Conservation (phyloP, 2,888 invertebrate species). For the Marronus borbonicus region DNA sequence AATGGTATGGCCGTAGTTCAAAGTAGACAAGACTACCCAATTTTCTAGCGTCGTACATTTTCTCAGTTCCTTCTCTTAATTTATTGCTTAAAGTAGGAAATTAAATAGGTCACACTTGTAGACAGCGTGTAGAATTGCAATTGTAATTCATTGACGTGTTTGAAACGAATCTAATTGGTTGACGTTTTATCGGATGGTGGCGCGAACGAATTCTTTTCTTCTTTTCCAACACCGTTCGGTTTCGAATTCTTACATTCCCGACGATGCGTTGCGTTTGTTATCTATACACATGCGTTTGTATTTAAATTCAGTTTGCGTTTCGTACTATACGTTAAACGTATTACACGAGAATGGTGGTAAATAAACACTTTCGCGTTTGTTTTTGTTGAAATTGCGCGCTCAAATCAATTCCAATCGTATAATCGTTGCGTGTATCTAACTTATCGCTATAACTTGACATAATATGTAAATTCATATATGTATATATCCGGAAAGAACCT, state of each 20-base stretch:
- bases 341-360: neutral
- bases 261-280: conserved; percentile 5
- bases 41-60: neutral
- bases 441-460: neutral
- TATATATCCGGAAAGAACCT: conserved; percentile 14
- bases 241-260: conserved; percentile 1
- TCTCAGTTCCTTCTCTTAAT: neutral
- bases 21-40: no score
- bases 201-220: conserved; percentile 23
- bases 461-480: neutral
- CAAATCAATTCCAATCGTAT: neutral
- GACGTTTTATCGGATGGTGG: conserved; percentile 20
- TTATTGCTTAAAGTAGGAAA: neutral
- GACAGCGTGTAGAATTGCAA: neutral
- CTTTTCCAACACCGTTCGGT: conserved; percentile 6
- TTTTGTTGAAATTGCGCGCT: conserved; percentile 1
- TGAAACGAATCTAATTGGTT: conserved; percentile 7
- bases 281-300: neutral
- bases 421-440: neutral
- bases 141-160: conserved; percentile 24
- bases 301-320: conserved; percentile 4
- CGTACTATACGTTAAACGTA: neutral
- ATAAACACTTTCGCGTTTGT: conserved; percentile 16
- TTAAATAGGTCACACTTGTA: conserved; percentile 13
- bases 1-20: no score